Conservation (phyloP, 2,113 vertebrate species). For the Peromyscus californicus region DNA sequence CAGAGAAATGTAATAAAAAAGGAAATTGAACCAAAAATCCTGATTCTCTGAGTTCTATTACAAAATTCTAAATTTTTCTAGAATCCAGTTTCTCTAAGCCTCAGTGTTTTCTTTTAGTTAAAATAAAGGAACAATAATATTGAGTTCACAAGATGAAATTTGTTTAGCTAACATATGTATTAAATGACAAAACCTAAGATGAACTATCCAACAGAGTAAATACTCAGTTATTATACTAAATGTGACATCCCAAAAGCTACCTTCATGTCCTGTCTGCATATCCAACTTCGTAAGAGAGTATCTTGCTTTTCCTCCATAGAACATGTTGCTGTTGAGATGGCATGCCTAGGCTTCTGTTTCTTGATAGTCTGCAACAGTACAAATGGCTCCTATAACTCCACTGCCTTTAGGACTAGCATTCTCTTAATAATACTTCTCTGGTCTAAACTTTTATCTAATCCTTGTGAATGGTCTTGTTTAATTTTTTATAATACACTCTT, state of each 20-base stretch:
- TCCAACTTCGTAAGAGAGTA: not conserved
- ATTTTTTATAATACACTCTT: not conserved
- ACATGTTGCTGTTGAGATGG: not conserved
- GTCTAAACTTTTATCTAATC: not conserved
- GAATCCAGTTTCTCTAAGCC: constrained; percentile 1
- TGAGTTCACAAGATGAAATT: not conserved
- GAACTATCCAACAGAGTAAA: not conserved
- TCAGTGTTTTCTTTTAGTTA: not conserved
- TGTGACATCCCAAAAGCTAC: not conserved
- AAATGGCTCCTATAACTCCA: not conserved
- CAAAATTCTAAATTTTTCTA: not conserved
- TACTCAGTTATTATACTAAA: not conserved
- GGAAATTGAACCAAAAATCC: not conserved
- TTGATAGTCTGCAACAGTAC: not conserved
- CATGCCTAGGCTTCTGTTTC: not conserved
- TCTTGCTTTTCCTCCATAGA: not conserved
- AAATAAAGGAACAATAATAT: not conserved
- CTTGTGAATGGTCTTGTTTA: not conserved
- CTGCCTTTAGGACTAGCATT: fast-evolving
- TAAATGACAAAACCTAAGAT: not conserved
- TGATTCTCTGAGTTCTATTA: constrained; percentile 21
- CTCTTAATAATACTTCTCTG: not conserved
- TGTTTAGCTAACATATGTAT: not conserved
- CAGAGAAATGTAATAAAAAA: constrained; percentile 2
- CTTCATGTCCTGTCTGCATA: not conserved